Base-by-base conservation (phyloP, 2,888 invertebrate species). In the Syritta pipiens region DNA sequence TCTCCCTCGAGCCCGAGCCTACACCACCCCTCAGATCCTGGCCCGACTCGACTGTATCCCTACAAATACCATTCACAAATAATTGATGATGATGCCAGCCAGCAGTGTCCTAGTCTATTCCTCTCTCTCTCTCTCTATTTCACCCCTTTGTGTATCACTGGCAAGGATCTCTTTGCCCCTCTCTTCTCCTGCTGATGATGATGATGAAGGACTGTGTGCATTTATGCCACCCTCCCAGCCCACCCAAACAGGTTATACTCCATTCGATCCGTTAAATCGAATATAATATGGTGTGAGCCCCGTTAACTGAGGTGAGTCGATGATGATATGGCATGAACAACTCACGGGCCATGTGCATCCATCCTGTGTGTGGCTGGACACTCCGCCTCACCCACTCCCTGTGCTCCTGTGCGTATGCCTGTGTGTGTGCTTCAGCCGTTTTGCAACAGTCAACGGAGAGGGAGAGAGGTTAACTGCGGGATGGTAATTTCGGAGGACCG, bases 81-180 rank as follows among this genome's bases (percentile, higher is more conserved):
- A 60, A 69, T 69, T 69, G 59, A 69, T 69, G 69, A 69, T 69
- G 59, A 51, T 69, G 69, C 69, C 69, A 60, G 69, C 69, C 69
- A 60, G 69, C 69, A 69, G 49, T 51, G 69, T 40, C n/a, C 30
- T 28, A 30, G 12, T 10, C 48, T 42, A n/a, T 17, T 10, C 9
- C 55, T 22, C 4, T 2, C 14, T 5, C 49, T 17, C 28, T 6
- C 5, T 24, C 22, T 4, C 20, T 14, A 10, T 1, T 2, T 10
- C 35, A 35, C 10, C 14, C 37, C 37, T 37, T 37, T 37, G 20
- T 7, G 32, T 49, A 26, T 44, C 35, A 19, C 14, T 60, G 44
- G 40, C 51, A 63, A 63, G 63, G 51, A 63, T 63, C 63, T 14
- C 42, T n/a, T n/a, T n/a, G n/a, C n/a, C n/a, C n/a, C n/a, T n/a